Conservation (phyloP, 2,797 vertebrate species). For the Coregonus ussuriensis region DNA sequence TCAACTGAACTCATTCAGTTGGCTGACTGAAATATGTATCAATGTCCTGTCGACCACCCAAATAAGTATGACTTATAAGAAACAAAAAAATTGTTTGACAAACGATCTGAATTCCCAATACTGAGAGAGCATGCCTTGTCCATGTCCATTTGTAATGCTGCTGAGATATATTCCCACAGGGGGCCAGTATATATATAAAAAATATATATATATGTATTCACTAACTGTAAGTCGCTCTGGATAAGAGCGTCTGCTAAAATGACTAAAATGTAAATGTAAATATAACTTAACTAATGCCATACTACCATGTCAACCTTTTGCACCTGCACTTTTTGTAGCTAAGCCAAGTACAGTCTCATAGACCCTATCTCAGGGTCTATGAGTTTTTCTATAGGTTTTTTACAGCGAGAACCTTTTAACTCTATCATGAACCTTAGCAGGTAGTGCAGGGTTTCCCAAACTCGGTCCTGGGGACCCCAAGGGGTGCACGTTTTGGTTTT, state of each 20-base stretch:
- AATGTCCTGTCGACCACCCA: not conserved
- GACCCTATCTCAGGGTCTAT: no score
- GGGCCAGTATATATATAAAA: no score
- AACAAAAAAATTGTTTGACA: not conserved
- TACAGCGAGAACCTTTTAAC: not conserved
- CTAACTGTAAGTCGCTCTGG: no score
- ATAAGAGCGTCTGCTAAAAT: no score
- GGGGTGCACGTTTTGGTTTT: no score
- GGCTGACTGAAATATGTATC: not conserved
- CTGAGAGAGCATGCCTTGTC: not conserved
- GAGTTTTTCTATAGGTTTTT: not conserved
- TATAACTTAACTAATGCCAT: no score
- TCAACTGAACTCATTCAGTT: not conserved
- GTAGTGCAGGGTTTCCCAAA: not conserved
- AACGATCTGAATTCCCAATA: not conserved
- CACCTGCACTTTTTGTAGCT: no score
- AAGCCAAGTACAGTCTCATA: not conserved
- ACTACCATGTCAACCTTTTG: no score
- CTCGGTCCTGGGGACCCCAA: no score
- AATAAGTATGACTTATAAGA: not conserved
- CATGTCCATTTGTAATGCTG: not conserved
- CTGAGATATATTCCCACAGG: no score
- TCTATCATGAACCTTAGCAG: not conserved
- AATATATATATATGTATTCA: no score
- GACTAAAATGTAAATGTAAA: no score